Evolutionary conservation across 2,888 invertebrate genomes (phyloP).

Genomic region (Carpatolechia fugitivella): DNA sequence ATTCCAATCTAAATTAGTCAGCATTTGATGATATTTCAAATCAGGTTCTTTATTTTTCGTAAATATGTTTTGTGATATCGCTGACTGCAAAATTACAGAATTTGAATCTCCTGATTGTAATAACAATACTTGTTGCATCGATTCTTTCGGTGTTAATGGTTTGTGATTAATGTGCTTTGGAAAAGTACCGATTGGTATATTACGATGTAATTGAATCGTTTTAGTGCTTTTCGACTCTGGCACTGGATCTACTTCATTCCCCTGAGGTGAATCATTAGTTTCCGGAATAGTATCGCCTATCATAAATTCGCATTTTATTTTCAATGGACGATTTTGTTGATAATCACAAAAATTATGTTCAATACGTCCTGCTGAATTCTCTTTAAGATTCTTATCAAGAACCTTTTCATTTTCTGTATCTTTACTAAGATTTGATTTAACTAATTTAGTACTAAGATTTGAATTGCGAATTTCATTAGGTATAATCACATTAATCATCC

Average conservation of each 20-base stretch:
- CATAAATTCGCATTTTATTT: background rate
- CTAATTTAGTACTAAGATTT: too few species aligned
- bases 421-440: background rate
- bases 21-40: slow-evolving; percentile 22
- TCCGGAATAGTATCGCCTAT: slow-evolving; percentile 26
- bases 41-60: slow-evolving; percentile 33
- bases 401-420: too few species aligned
- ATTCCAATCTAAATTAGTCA: slow-evolving; percentile 39
- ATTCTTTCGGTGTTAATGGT: slow-evolving; percentile 57
- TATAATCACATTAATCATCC: slow-evolving; percentile 44
- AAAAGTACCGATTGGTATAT: slow-evolving; percentile 45
- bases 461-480: too few species aligned
- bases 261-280: slow-evolving; percentile 6
- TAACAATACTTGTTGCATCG: slow-evolving; percentile 46
- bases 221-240: slow-evolving; percentile 25
- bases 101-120: slow-evolving; percentile 54
- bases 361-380: background rate
- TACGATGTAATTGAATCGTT: slow-evolving; percentile 30
- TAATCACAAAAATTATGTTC: background rate
- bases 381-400: background rate
- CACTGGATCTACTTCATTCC: slow-evolving; percentile 22
- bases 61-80: slow-evolving; percentile 36
- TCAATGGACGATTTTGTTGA: background rate
- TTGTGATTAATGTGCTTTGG: slow-evolving; percentile 52
- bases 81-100: slow-evolving; percentile 46